phyloP scores from a whole-genome alignment of 2,888 invertebrate genomes.

The Lumbricus terrestris region DNA sequence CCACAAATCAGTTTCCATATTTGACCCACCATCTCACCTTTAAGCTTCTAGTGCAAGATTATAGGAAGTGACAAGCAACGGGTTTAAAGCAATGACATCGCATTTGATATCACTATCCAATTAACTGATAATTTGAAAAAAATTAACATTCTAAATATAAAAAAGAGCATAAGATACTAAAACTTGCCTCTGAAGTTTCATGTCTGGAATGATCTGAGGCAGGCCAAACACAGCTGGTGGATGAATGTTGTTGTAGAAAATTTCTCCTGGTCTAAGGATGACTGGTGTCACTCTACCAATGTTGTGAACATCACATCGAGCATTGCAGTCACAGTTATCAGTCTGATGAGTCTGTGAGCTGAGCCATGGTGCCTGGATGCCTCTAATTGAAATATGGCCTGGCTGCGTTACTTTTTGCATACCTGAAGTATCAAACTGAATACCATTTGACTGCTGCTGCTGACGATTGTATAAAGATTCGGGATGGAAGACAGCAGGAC shows the following conservation, averaged over 20 bases:
- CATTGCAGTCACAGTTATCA: neutral
- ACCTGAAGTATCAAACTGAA: neutral
- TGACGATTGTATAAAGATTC: neutral
- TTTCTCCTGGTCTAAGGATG: conserved; percentile 4
- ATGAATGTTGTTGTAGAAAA: conserved; percentile 10
- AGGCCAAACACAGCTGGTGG: neutral
- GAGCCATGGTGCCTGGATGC: neutral
- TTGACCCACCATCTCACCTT: too few relatives aligned
- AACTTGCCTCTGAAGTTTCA: conserved; percentile 14
- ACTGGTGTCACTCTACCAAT: neutral
- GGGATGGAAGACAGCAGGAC: neutral
- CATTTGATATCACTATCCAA: neutral
- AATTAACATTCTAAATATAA: neutral
- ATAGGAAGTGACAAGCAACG: too few relatives aligned
- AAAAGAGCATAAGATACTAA: neutral
- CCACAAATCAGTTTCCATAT: too few relatives aligned
- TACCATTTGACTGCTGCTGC: neutral
- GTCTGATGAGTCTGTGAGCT: neutral
- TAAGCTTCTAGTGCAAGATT: too few relatives aligned
- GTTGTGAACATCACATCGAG: conserved; percentile 13
- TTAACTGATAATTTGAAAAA: neutral
- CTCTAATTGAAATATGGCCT: neutral
- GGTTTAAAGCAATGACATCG: too few relatives aligned
- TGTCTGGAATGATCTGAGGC: conserved; percentile 10
- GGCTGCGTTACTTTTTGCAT: neutral